A percentile compares a stretch with the other conserved stretches of the same genome.
Conservation (phyloP, 2,888 invertebrate genomes). For the Tineola bisselliella region DNA sequence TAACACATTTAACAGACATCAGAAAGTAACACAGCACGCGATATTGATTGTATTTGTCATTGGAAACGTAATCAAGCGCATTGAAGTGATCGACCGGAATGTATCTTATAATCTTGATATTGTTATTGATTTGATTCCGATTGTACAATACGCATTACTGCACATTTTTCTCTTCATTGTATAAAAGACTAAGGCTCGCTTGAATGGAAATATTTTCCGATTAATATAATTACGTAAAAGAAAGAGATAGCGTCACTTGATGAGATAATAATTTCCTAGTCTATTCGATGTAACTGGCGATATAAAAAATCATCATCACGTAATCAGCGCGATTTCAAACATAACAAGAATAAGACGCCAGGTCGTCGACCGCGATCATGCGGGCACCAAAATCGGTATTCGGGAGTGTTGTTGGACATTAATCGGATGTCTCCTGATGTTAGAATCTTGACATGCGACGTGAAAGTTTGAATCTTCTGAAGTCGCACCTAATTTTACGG, state of each 20-base stretch:
- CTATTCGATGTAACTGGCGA: too few relatives aligned
- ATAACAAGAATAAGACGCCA: background rate
- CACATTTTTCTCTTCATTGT: too few relatives aligned
- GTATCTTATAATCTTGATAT: background rate
- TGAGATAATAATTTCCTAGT: too few relatives aligned
- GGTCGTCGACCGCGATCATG: slow-evolving; percentile 45
- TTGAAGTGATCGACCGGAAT: background rate
- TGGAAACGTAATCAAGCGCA: background rate
- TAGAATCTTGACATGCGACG: slow-evolving; percentile 14
- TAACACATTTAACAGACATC: background rate
- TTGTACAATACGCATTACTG: too few relatives aligned
- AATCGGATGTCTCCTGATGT: slow-evolving; percentile 42
- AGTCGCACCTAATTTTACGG: slow-evolving; percentile 12
- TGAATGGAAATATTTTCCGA: too few relatives aligned
- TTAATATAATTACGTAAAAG: too few relatives aligned
- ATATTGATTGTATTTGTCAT: background rate
- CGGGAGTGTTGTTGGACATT: slow-evolving; percentile 37
- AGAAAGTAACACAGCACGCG: background rate
- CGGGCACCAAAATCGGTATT: slow-evolving; percentile 54
- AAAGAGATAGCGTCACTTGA: too few relatives aligned
- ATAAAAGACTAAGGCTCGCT: too few relatives aligned
- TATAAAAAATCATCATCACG: background rate
- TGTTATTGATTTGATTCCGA: background rate
- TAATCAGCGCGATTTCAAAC: background rate
- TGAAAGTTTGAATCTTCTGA: slow-evolving; percentile 17